Base-by-base conservation (phyloP, 2,113 vertebrate genomes). In the Sceloporus undulatus region DNA sequence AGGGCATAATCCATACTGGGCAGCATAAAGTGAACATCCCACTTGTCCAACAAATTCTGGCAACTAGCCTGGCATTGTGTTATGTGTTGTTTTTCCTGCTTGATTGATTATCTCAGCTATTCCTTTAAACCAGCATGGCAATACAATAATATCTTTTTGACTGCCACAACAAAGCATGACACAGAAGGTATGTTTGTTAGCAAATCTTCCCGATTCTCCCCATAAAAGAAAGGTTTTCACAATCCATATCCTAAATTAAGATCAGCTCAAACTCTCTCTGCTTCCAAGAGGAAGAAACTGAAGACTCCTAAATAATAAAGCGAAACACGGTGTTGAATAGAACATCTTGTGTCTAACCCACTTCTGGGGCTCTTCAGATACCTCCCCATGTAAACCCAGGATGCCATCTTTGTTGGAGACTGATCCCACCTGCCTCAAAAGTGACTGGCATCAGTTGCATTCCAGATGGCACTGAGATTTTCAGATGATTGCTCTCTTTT, bases 391-490 rank as follows among this genome's bases (percentile, higher is more conserved):
- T 73, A 29, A 80, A 29, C 84, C 38, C 84, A 66, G 16, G 40
- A 21, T 16, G 21, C 85, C 68, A 42, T 78, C 34, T 52, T 65
- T 29, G n/a, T 74, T 42, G 68, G 79, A 52, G 65, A 48, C 54
- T 16, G 68, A 81, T 87, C 86, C 70, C 79, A 75, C 56, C 54
- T 82, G 86, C 79, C 54, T 75, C 9, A 5, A 11, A 40, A 59
- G 54, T n/a, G 77, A 82, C 68, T 87, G 70, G 52, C 19, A 13
- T 13, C 18, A 2, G 42, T 13, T 65, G 34, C 19, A 0, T 74
- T 87, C 86, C 86, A 87, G 79, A 87, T 82, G 86, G 86, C 7
- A 1, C 27, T n/a, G 54, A 74, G 54, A 16, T 74, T 62, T 65
- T 38, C 42, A n/a, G 77, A 42, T 79, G 85, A 71, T 70, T 79